Conservation (phyloP, 30 jellyfish, hydroid and myxozoan species). For the Pseudorhiza aurosa region DNA sequence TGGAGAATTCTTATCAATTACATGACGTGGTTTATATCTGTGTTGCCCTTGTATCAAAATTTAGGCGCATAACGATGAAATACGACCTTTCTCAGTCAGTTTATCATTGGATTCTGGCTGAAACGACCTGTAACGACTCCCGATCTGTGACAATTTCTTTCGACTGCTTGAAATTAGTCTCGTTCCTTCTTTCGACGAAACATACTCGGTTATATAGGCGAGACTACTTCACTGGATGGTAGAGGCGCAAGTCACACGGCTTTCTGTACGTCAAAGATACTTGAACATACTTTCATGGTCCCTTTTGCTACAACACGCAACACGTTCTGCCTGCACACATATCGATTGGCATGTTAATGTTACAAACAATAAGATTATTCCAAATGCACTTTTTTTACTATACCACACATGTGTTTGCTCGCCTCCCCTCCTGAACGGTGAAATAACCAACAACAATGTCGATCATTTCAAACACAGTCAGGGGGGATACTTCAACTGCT, state of each 20-base stretch:
- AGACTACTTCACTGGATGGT: too few species aligned
- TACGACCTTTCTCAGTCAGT: background rate
- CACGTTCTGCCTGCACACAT: conserved; percentile 63
- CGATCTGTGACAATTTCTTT: too few species aligned
- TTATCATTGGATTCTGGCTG: background rate
- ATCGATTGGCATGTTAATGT: conserved; percentile 56
- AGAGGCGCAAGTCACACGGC: background rate
- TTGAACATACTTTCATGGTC: background rate
- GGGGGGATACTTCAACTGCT: background rate
- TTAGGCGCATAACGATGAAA: conserved; percentile 5
- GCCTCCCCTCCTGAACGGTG: conserved; percentile 32
- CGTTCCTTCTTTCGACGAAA: too few species aligned
- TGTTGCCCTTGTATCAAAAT: conserved; percentile 2
- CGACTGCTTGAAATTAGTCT: too few species aligned
- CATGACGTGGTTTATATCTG: too few species aligned
- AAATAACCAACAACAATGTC: conserved; percentile 17
- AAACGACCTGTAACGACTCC: too few species aligned
- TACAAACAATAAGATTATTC: conserved; percentile 37
- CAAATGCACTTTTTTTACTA: conserved; percentile 23
- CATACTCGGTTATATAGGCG: too few species aligned
- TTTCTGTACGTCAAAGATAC: background rate
- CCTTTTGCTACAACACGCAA: conserved; percentile 9
- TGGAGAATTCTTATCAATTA: too few species aligned
- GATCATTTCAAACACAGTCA: background rate
- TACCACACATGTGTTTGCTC: conserved; percentile 54